phyloP scores from a whole-genome alignment of 2,113 vertebrate species.

The Lepisosteus oculatus region DNA sequence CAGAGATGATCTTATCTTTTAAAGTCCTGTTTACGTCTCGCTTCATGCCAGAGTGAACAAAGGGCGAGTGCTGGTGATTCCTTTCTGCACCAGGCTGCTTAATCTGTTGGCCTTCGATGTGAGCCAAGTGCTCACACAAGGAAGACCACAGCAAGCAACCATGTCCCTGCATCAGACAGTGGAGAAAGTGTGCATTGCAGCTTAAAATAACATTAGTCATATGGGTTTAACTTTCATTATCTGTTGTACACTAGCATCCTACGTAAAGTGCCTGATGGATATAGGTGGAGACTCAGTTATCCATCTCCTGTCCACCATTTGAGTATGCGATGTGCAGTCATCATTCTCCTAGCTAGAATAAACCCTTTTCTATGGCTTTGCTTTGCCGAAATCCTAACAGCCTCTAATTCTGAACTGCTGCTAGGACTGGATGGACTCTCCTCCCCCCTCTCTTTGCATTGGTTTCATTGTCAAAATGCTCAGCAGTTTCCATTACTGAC shows the following conservation, averaged over 20 bases:
- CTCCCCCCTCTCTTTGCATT: background rate
- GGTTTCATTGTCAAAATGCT: slow-evolving; percentile 10
- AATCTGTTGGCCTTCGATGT: too few species aligned
- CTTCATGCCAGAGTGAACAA: too few species aligned
- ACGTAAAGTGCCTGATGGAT: slow-evolving; percentile 15
- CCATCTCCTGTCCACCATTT: slow-evolving; percentile 18
- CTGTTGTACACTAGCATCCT: slow-evolving; percentile 8
- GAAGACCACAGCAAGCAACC: too few species aligned
- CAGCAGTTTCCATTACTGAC: slow-evolving; percentile 19
- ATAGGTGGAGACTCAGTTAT: slow-evolving; percentile 22
- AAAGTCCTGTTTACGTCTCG: too few species aligned
- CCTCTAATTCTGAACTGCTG: slow-evolving; percentile 4
- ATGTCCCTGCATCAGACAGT: too few species aligned
- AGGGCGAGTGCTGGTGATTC: too few species aligned
- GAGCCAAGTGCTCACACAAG: too few species aligned
- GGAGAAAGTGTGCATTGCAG: too few species aligned
- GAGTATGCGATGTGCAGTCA: slow-evolving; percentile 10
- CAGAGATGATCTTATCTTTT: too few species aligned
- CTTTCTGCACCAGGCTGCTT: too few species aligned
- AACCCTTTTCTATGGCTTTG: slow-evolving; percentile 10
- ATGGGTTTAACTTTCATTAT: slow-evolving; percentile 7
- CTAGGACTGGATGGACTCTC: slow-evolving; percentile 4
- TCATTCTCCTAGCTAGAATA: slow-evolving; percentile 16
- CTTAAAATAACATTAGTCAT: too few species aligned
- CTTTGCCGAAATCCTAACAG: background rate